These are phyloP conservation scores for Norana najaformis DNA, from an alignment of 2,888 invertebrate species.

Conservation along the genomic window DNA sequence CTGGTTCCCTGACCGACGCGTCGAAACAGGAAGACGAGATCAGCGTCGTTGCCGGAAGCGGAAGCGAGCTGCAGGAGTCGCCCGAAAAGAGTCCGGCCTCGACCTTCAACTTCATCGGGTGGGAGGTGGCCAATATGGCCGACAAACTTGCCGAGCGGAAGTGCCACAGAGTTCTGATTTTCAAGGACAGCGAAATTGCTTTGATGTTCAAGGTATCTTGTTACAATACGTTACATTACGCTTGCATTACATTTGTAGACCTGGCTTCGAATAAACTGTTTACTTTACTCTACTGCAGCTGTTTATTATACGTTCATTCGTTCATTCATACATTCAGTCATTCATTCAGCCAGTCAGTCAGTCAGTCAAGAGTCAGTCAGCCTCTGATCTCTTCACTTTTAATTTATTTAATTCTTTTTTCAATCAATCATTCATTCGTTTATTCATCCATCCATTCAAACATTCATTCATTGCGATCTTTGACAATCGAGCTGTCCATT, in stretches of 20 bases:
- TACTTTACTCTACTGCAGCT: not conserved
- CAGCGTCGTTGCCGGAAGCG: not conserved
- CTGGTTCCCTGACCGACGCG: not conserved
- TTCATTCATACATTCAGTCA: too few species aligned
- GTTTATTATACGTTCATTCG: not conserved
- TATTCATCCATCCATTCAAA: too few species aligned
- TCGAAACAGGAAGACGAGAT: not conserved
- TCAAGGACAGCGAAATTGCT: constrained; percentile 35
- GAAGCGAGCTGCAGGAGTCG: not conserved
- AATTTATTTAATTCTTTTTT: too few species aligned
- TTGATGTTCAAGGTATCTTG: constrained; percentile 36
- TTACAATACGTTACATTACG: not conserved
- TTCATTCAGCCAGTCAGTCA: too few species aligned
- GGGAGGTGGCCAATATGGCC: constrained; percentile 27
- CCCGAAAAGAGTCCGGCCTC: not conserved
- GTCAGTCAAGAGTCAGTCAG: too few species aligned
- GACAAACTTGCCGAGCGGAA: constrained; percentile 9
- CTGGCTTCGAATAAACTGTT: too few species aligned
- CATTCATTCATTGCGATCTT: too few species aligned
- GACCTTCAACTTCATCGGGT: constrained; percentile 36
- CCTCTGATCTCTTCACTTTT: too few species aligned
- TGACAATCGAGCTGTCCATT: too few species aligned
- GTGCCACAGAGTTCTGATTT: constrained; percentile 30
- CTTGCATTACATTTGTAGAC: too few species aligned
- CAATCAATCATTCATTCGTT: too few species aligned